Evolutionary conservation across 2,113 vertebrate genomes (phyloP).

Genomic region (Sakesphorus luctuosus): DNA sequence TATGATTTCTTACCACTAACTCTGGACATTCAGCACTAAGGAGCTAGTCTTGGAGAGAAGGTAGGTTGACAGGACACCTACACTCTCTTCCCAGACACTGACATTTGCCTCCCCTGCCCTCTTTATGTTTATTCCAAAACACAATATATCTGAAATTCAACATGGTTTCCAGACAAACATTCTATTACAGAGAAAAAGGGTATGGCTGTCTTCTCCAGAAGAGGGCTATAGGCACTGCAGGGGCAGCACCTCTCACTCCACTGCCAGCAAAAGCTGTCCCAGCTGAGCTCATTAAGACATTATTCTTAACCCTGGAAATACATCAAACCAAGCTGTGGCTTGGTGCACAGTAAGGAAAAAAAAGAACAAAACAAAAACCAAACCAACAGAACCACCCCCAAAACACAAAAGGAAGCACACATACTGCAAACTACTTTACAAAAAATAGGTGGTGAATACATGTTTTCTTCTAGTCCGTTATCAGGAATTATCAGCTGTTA

Average conservation of each 20-base stretch:
- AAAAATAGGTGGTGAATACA: neutral
- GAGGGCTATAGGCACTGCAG: neutral
- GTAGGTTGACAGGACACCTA: neutral
- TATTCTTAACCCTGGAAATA: neutral
- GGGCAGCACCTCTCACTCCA: neutral
- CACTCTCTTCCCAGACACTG: neutral
- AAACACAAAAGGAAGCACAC: neutral
- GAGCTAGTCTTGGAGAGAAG: neutral
- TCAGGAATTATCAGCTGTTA: neutral
- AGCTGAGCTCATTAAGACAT: neutral
- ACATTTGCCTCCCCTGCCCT: neutral
- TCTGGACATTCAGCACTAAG: neutral
- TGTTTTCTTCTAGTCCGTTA: neutral
- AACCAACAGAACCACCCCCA: neutral
- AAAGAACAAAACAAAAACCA: neutral
- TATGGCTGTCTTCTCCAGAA: neutral
- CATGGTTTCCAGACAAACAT: neutral
- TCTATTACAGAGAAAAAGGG: neutral
- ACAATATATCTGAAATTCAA: neutral
- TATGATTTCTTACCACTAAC: neutral
- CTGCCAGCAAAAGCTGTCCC: fast-evolving
- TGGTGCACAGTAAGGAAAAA: neutral
- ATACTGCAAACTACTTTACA: neutral
- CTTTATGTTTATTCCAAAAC: neutral
- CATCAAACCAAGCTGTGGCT: neutral